Percentiles rank a stretch among this genome's conserved stretches.
phyloP scores from a whole-genome alignment of 2,113 vertebrate species.

The Petroica traversi region DNA sequence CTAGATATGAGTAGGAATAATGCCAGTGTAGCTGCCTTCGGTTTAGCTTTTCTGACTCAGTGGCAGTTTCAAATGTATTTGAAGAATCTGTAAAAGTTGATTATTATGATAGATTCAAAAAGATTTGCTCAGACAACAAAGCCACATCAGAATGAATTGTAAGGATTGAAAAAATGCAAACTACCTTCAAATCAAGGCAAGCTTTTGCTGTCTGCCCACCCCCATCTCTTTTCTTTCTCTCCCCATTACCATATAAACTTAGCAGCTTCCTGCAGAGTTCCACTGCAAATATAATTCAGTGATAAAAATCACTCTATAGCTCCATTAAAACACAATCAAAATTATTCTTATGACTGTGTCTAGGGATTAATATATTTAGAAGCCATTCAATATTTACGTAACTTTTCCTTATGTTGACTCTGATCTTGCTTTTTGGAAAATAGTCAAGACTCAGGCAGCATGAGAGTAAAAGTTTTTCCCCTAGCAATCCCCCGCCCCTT shows the following conservation, averaged over 20 bases:
- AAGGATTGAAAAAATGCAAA: slow-evolving; percentile 57
- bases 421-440: background rate
- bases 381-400: background rate
- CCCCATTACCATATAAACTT: slow-evolving; percentile 18
- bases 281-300: slow-evolving; percentile 34
- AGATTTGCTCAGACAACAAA: slow-evolving; percentile 66
- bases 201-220: background rate
- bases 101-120: slow-evolving; percentile 62
- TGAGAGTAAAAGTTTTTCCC: background rate
- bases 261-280: slow-evolving; percentile 19
- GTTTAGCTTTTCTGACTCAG: slow-evolving; percentile 64
- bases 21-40: slow-evolving; percentile 5
- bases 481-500: background rate
- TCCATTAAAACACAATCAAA: slow-evolving; percentile 59
- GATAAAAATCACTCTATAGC: slow-evolving; percentile 19
- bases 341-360: slow-evolving; percentile 40
- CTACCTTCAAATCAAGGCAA: background rate
- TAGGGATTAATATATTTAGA: slow-evolving; percentile 57
- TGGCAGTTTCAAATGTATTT: slow-evolving; percentile 57
- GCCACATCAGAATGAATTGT: slow-evolving; percentile 40
- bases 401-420: background rate
- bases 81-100: slow-evolving; percentile 65
- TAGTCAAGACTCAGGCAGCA: background rate
- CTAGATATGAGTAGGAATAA: slow-evolving; percentile 60
- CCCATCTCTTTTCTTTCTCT: background rate